Evolutionary conservation across 2,113 vertebrate genomes (phyloP), one percentile per base, ranked within the genome.

Genomic region (Rallus limicola): DNA sequence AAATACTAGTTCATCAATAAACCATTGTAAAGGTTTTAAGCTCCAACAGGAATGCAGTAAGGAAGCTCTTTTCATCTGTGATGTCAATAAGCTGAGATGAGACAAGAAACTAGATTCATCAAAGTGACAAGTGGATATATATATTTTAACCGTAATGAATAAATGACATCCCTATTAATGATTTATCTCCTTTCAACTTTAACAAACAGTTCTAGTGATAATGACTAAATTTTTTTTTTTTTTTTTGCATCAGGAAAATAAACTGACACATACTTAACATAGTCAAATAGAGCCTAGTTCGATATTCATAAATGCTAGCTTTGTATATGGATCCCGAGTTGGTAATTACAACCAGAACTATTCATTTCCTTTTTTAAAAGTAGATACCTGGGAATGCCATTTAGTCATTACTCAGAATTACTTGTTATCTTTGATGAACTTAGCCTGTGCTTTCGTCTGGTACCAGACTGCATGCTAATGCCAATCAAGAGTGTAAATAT

Each of bases 351-450:
- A 79, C 86, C 63, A 82, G 58, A 93, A 86, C 86, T 86, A 89
- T 69, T 94, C 62, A 89, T 93, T 91, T 88, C 88, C 87, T 92
- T 92, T 91, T 96, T 96, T 76, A 79, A 93, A 95, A 92, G 88
- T 53, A 92, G 83, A 69, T 96, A 91, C 90, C 83, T 76, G 69
- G 88, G 86, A 96, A 86, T 93, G 92, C 83, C 81, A 89, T 95
- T 97, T 95, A 96, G 91, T 96, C 88, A 93, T 96, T 94, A 95
- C 91, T 91, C 81, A 94, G 91, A 96, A 97, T 97, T 93, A 95
- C 92, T 91, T 96, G 83, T 95, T 95, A 95, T 93, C 82, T 94
- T 90, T 98, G 97, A 98, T 98, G 94, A 97, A 96, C 95, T 96
- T 97, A 97, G 97, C 63, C 93, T 91, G 44, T 90, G 87, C 90